Percentiles rank a stretch among this genome's conserved stretches.
These are phyloP conservation scores for Scatophagus argus DNA, from an alignment of 2,113 vertebrate species.

Conservation along the genomic window DNA sequence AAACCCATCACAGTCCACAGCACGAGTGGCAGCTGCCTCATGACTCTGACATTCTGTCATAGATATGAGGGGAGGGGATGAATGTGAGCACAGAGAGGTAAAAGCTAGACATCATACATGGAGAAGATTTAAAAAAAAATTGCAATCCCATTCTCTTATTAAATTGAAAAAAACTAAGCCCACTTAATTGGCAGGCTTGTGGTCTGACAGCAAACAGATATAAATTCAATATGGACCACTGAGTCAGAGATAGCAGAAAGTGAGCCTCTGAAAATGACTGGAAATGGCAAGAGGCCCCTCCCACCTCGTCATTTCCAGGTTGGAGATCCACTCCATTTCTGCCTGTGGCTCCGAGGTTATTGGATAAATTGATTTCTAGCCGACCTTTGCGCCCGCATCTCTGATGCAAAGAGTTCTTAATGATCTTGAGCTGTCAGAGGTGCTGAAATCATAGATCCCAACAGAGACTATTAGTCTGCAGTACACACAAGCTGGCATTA, in stretches of 20 bases:
- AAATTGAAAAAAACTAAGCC: neutral
- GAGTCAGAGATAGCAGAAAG: slow-evolving; percentile 5
- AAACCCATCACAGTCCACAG: slow-evolving; percentile 23
- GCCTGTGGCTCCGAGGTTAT: slow-evolving; percentile 52
- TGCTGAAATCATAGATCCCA: slow-evolving; percentile 73
- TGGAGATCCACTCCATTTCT: slow-evolving; percentile 32
- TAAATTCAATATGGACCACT: slow-evolving; percentile 2
- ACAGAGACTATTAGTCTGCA: slow-evolving; percentile 55
- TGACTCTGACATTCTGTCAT: slow-evolving; percentile 20
- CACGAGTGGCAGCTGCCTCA: slow-evolving; percentile 34
- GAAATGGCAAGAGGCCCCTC: slow-evolving; percentile 11
- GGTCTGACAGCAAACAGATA: neutral
- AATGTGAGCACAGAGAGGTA: neutral
- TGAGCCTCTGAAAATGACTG: slow-evolving; percentile 1
- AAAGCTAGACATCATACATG: neutral
- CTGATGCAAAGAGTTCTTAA: slow-evolving; percentile 76
- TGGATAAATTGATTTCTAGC: slow-evolving; percentile 73
- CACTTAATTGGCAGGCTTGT: neutral
- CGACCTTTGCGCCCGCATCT: slow-evolving; percentile 70
- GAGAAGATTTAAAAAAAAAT: neutral
- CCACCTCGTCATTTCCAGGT: slow-evolving; percentile 53
- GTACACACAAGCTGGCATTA: slow-evolving; percentile 24
- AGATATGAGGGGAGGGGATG: slow-evolving; percentile 24
- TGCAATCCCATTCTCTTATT: neutral
- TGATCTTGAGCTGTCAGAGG: slow-evolving; percentile 82